Base-by-base conservation (phyloP, 2,888 invertebrate genomes). In the Ophion ellenae region DNA sequence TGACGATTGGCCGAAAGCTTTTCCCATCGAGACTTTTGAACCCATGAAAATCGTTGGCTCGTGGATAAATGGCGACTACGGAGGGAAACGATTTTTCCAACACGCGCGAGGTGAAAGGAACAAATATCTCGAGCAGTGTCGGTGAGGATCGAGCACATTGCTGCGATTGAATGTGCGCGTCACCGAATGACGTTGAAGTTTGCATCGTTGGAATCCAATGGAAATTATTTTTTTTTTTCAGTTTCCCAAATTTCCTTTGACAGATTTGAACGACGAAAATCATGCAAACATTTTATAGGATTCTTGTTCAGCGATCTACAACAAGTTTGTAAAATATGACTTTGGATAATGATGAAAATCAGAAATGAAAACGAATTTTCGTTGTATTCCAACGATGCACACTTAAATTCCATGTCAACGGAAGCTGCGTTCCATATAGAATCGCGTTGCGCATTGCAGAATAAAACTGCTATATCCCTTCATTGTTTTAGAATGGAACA, bases 1-100 rank as follows among this genome's bases (percentile, higher is more conserved):
- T 63, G 57, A n/a, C 57, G 73, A 80, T 73, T 66, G 73, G 80
- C 32, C 57, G 57, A 57, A 53, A 66, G 73, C 40, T 73, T 73
- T 79, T 80, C 66, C 57, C 66, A 73, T 73, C 57, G 64, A 73
- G 57, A 59, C 57, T 80, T 61, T 40, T 73, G 53, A 45, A 53
- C 63, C 66, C 80, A 45, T 63, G 80, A 57, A 80, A 66, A 73
- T 80, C 66, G 66, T 66, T 64, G 32, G 32, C 45, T 28, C 36
- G n/a, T 61, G 40, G 20, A 63, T 57, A 57, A 57, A 57, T 67
- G 57, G 66, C 40, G 40, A 73, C 28, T 57, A 64, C 24, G 20
- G 20, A 20, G 28, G 24, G 61, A 28, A 53, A 47, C 70, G 47
- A 61, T 64, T 36, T 53, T 71, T 71, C 47, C 47, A 6, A 53